Base-by-base conservation (phyloP, 2,113 vertebrate genomes). In the Pseudorhombus dupliciocellatus region DNA sequence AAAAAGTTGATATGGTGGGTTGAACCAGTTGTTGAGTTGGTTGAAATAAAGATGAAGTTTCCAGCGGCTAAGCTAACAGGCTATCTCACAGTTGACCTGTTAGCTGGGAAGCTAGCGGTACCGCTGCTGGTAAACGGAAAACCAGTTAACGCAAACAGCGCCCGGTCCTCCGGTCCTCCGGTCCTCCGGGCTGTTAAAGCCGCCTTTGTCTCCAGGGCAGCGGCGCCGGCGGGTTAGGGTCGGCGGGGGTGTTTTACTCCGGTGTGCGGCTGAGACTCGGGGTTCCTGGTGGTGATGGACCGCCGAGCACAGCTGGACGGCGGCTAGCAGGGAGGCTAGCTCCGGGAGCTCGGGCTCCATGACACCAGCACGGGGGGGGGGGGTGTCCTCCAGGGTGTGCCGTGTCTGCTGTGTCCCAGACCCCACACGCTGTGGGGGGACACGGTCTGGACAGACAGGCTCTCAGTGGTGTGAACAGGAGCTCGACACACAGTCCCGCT, bases 41-140 rank as follows among this genome's bases (percentile, higher is more conserved):
- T 30, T 4, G 20, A 15, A 30, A 58, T 28, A 21, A 5, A 12
- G 24, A 46, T n/a, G 16, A 51, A 44, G 37, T 4, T 34, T 62
- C 1, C 9, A 46, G 12, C 34, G 42, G 66, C 28, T 40, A 53
- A 54, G 77, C 34, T 74, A 79, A 69, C 40, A 66, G 11, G n/a
- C 10, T 52, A 42, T 26, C 63, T 10, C 74, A 61, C 46, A 54
- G 68, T 14, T 65, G 62, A 60, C 55, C 15, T 48, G 63, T 64
- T 71, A 84, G 82, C 87, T 54, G 65, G 68, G 54, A 55, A 78
- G 87, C 81, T 89, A 80, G 24, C 75, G 8, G 57, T 50, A 62
- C 34, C 34, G 0, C 34, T 1, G 10, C 25, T 44, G 25, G 58
- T 69, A 58, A 64, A 63, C 73, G 48, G 5, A 60, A 18, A 58